Percentiles rank a stretch among this genome's conserved stretches.
Conservation (phyloP, 2,797 vertebrate genomes). For the Phrynocephalus guinanensis region DNA sequence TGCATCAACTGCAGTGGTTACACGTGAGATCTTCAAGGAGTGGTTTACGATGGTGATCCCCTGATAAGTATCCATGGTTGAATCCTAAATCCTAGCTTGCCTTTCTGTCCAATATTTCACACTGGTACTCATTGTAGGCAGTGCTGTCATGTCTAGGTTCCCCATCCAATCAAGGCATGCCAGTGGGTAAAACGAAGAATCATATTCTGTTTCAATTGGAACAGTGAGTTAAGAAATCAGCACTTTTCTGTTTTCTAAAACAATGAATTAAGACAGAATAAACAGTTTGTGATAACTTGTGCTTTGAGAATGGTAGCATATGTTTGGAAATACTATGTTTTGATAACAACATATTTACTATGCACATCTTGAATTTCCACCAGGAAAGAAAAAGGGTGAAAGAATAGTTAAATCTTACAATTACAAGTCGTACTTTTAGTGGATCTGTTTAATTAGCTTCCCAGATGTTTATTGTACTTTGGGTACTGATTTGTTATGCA, state of each 20-base stretch:
- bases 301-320: constrained; percentile 11
- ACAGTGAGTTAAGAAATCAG: too few species aligned
- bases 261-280: neutral
- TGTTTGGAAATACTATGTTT: constrained; percentile 35
- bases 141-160: too few species aligned
- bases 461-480: constrained; percentile 38
- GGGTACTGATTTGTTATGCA: constrained; percentile 49
- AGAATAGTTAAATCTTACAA: constrained; percentile 50
- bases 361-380: constrained; percentile 28
- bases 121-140: too few species aligned
- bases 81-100: too few species aligned
- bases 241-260: neutral
- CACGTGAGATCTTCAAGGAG: too few species aligned
- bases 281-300: neutral
- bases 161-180: too few species aligned
- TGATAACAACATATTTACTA: constrained; percentile 37
- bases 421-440: constrained; percentile 24
- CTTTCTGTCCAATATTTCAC: too few species aligned
- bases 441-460: constrained; percentile 22
- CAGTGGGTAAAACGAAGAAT: too few species aligned
- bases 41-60: too few species aligned
- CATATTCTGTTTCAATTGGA: too few species aligned
- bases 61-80: too few species aligned
- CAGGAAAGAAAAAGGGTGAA: constrained; percentile 19
- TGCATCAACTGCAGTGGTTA: too few species aligned